Base-by-base conservation (phyloP, 2,113 vertebrate genomes). In the Puntigrus tetrazona region DNA sequence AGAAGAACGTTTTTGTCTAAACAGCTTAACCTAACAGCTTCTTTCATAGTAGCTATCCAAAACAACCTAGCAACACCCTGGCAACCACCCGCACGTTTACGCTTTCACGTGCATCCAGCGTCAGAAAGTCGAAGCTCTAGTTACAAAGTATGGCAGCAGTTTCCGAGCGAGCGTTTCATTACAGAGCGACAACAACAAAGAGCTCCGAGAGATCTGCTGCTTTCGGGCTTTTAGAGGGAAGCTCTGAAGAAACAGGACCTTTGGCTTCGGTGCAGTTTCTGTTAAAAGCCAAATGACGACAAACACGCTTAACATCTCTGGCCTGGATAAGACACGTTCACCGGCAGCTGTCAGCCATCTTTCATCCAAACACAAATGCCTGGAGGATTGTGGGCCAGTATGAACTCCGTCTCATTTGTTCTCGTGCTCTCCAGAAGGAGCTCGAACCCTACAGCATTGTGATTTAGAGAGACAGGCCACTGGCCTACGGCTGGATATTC, bases 401-500 rank as follows among this genome's bases (percentile, higher is more conserved):
- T 75, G 25, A 75, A 20, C 25, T 52, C 10, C 1, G 13, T 59
- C 34, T 78, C 76, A 41, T 25, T 59, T 57, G 45, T 38, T 75
- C 81, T 69, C 80, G 65, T 57, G 82, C 55, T 43, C 69, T 65
- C 52, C 67, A 61, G 22, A 59, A 82, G 61, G 69, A 69, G 65
- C 36, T 69, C 41, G 8, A 27, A 27, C 43, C 38, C 14, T 47
- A 25, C 25, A 73, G 74, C 36, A n/a, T 41, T 25, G 34, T 59
- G 67, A 69, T 83, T 84, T 82, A 29, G 10, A 29, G 7, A 43
- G 16, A 47, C 52, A 57, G 52, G 22, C 11, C 76, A 38, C 27
- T 65, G 69, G 43, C 82, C 52, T 27, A 50, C 79, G 5, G 13
- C 88, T 87, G 88, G 87, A 75, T 70, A 86, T 87, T 74, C 87